Evolutionary conservation across 2,113 vertebrate genomes (phyloP).

Genomic region (Origma solitaria): DNA sequence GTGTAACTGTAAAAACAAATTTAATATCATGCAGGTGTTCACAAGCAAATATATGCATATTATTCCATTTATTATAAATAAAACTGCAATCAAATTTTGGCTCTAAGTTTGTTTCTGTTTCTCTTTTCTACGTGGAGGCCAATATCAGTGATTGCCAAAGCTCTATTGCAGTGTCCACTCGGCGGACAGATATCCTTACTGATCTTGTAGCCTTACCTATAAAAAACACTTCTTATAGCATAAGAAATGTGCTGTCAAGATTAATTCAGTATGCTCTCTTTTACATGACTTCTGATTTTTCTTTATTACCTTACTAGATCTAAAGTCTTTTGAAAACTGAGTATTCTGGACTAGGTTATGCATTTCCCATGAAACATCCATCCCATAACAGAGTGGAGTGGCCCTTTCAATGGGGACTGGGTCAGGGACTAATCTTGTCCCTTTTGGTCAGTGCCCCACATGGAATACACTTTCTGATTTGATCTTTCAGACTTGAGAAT

Average conservation of each 20-base stretch:
- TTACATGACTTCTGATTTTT: not conserved
- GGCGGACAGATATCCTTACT: not conserved
- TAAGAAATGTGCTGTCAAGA: not conserved
- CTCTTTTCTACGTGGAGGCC: not conserved
- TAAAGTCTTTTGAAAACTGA: not conserved
- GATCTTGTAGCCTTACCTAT: not conserved
- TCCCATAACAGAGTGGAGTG: not conserved
- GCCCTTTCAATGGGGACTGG: not conserved
- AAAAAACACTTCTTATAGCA: not conserved
- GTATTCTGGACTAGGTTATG: not conserved
- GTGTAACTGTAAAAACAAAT: slow-evolving; percentile 32
- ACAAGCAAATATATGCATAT: not conserved
- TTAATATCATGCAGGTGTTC: slow-evolving; percentile 46
- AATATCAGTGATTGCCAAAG: not conserved
- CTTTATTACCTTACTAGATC: not conserved
- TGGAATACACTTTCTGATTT: not conserved
- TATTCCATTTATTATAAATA: slow-evolving; percentile 4
- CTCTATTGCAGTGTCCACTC: not conserved
- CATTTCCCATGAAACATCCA: not conserved
- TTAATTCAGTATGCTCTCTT: not conserved
- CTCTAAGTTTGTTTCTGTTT: not conserved
- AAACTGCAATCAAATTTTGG: slow-evolving; percentile 7
- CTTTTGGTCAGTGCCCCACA: not conserved
- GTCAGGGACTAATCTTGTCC: not conserved
- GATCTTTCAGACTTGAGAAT: not conserved